phyloP scores from a whole-genome alignment of 1,140 invertebrate genomes.

The Cataglyphis hispanica region DNA sequence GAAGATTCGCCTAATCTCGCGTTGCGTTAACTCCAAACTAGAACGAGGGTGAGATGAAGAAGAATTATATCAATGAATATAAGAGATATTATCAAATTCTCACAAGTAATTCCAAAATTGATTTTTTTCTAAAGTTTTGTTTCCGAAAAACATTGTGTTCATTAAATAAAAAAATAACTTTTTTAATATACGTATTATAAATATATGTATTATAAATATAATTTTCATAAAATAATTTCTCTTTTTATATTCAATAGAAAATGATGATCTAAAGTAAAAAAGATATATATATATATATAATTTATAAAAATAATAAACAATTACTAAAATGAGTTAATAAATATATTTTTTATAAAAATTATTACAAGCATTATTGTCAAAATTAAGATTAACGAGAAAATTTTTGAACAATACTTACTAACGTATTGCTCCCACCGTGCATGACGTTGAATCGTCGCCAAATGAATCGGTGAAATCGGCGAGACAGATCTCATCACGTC shows the following conservation, averaged over 20 bases:
- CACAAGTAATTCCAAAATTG: not conserved
- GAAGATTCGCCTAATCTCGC: not conserved
- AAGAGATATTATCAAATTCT: not conserved
- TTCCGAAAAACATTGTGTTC: not conserved
- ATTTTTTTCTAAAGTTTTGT: not conserved
- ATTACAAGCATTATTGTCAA: not conserved
- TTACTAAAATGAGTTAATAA: not conserved
- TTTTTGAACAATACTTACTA: conserved; percentile 75
- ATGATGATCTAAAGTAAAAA: not conserved
- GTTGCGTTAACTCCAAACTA: not conserved
- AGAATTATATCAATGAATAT: not conserved
- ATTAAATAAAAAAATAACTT: not conserved
- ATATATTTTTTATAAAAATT: not conserved
- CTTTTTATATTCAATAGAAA: not conserved
- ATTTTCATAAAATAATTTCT: not conserved
- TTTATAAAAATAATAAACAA: not conserved
- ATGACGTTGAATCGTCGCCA: conserved; percentile 78
- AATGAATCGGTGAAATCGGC: conserved; percentile 74
- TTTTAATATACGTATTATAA: not conserved
- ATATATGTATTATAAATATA: not conserved
- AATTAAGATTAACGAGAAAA: conserved; percentile 4
- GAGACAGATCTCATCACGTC: conserved; percentile 71
- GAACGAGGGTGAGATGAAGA: not conserved
- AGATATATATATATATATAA: not conserved
- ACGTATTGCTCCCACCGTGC: conserved; percentile 78